phyloP scores from a whole-genome alignment of 2,113 vertebrate genomes.

The Aptenodytes forsteri region DNA sequence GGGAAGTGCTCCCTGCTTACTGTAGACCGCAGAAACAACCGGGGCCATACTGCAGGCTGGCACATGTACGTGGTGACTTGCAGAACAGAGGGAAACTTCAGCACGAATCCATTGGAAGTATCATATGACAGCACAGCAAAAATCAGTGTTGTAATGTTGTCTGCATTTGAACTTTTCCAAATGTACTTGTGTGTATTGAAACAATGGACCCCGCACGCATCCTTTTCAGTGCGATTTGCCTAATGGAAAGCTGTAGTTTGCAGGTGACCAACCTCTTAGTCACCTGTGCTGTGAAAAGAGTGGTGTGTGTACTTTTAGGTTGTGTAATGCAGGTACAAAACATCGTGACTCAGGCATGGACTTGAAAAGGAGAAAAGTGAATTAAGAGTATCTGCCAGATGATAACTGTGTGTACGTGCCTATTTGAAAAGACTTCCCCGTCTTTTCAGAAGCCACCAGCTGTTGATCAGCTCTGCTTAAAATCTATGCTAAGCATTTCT shows the following conservation, averaged over 20 bases:
- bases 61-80: background rate
- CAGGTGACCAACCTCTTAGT: background rate
- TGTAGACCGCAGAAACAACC: background rate
- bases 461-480: background rate
- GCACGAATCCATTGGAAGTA: background rate
- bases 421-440: background rate
- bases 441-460: background rate
- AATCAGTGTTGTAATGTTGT: background rate
- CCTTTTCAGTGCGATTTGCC: background rate
- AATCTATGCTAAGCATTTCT: background rate
- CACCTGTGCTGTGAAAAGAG: background rate
- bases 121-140: background rate
- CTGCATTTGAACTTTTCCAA: background rate
- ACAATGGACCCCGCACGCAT: background rate
- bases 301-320: background rate
- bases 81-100: background rate
- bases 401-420: background rate
- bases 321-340: background rate
- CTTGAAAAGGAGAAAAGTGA: background rate
- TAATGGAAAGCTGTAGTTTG: background rate
- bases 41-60: accelerated
- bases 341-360: background rate
- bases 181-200: accelerated
- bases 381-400: background rate
- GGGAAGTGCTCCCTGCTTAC: background rate